Base-by-base conservation (phyloP, 1,140 invertebrate species). In the Pseudachorutes palmiensis region DNA sequence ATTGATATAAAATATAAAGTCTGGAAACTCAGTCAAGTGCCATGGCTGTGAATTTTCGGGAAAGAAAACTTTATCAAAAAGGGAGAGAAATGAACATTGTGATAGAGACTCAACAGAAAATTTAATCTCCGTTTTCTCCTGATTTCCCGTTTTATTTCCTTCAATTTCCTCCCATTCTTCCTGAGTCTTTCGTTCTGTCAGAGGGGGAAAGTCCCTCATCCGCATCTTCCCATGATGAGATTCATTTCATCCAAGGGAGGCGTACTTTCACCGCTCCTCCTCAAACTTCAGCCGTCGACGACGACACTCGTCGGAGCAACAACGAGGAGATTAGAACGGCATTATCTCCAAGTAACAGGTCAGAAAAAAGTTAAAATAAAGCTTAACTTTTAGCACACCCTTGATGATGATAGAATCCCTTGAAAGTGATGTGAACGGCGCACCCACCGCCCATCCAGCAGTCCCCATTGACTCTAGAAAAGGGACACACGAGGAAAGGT, bases 61-160 rank as follows among this genome's bases (percentile, higher is more conserved):
- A n/a, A n/a, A n/a, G n/a, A 45, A 45, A 45, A 45, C 36, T 45
- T 45, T 45, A 45, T 45, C 36, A 45, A 45, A 45, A 12, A 45
- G n/a, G n/a, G n/a, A n/a, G n/a, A n/a, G n/a, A n/a, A n/a, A n/a
- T n/a, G n/a, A n/a, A n/a, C n/a, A n/a, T n/a, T n/a, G 36, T 45
- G 36, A 19, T 45, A 9, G 9, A 9, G 36, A 19, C 19, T 55
- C 14, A 12, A 14, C 9, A 22, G 24, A 24, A 55, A 55, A 55
- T 55, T 55, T 55, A 55, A 55, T 55, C 51, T 55, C 51, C 51
- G 51, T 55, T 55, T 55, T 55, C 51, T 16, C 9, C 51, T 55
- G 51, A 55, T 55, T 55, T 55, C 51, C 51, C 51, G 51, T 55
- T 55, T 55, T 55, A 55, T 55, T 55, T 55, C 51, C 51, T 55